A percentile compares a stretch with the other conserved stretches of the same genome.
These are phyloP conservation scores for Pseudopleuronectes americanus DNA, from an alignment of 2,797 vertebrate genomes.

Conservation along the genomic window DNA sequence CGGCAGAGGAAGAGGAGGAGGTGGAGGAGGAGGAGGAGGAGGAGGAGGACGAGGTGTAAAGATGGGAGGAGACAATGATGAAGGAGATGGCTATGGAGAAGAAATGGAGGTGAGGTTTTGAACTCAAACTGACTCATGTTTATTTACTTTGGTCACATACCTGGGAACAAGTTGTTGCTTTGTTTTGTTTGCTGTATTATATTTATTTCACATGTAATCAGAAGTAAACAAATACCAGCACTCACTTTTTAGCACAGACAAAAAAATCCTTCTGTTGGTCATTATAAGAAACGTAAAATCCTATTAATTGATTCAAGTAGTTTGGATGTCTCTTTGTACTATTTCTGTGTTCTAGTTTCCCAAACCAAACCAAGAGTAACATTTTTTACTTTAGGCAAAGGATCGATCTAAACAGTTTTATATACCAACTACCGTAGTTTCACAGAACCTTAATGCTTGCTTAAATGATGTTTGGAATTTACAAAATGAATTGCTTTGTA, in stretches of 20 bases:
- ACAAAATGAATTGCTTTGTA: neutral
- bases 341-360: too few relatives aligned
- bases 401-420: too few relatives aligned
- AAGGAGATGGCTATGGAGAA: constrained; percentile 89
- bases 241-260: neutral
- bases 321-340: neutral
- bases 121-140: neutral
- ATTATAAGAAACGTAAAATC: neutral
- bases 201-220: constrained; percentile 7
- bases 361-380: too few relatives aligned
- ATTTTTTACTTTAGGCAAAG: too few relatives aligned
- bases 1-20: constrained; percentile 82
- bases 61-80: constrained; percentile 87
- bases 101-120: constrained; percentile 88
- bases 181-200: constrained; percentile 2
- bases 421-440: too few relatives aligned
- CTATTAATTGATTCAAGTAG: neutral
- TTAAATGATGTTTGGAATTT: neutral
- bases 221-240: neutral
- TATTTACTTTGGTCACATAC: constrained; percentile 7
- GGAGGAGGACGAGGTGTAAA: constrained; percentile 69
- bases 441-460: too few relatives aligned
- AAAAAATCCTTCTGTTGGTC: neutral
- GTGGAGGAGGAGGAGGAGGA: constrained; percentile 77
- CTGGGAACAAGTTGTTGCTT: neutral